Evolutionary conservation across 1,140 invertebrate genomes (phyloP).

Genomic region (Pygmarrhopalites habei): DNA sequence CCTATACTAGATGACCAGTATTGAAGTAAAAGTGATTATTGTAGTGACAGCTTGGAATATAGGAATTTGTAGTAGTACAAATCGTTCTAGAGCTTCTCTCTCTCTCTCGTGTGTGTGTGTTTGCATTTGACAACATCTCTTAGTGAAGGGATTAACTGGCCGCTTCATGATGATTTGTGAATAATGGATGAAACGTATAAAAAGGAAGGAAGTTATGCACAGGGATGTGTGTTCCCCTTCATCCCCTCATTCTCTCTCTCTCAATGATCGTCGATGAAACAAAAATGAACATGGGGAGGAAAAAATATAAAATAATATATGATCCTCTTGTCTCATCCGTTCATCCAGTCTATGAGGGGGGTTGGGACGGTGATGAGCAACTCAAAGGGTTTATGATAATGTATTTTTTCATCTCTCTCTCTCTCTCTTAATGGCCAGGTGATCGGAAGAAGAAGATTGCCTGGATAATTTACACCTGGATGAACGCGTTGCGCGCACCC

Average conservation of each 20-base stretch:
- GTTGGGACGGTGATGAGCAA: background rate
- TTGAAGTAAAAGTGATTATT: too few relatives aligned
- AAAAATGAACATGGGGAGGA: too few relatives aligned
- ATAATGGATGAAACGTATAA: background rate
- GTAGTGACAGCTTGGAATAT: too few relatives aligned
- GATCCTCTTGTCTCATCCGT: background rate
- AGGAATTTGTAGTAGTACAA: too few relatives aligned
- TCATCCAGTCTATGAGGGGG: background rate
- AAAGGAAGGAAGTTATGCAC: background rate
- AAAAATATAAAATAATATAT: conserved; percentile 12
- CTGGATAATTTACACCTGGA: conserved; percentile 29
- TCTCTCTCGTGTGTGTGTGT: too few relatives aligned
- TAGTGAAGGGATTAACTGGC: too few relatives aligned
- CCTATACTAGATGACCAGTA: too few relatives aligned
- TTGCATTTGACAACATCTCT: too few relatives aligned
- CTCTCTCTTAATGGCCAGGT: conserved; percentile 15
- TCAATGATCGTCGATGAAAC: conserved; percentile 13
- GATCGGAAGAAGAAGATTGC: conserved; percentile 23
- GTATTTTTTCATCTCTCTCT: conserved; percentile 13
- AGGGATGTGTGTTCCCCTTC: background rate
- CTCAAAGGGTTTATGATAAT: background rate
- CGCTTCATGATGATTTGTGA: too few relatives aligned
- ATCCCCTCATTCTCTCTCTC: background rate
- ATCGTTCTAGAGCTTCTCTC: too few relatives aligned
- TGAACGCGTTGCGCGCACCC: background rate